A percentile compares a stretch with the other conserved stretches of the same genome.
Evolutionary conservation across 2,797 vertebrate genomes (phyloP).

Genomic region (Sebastes paucispinis): DNA sequence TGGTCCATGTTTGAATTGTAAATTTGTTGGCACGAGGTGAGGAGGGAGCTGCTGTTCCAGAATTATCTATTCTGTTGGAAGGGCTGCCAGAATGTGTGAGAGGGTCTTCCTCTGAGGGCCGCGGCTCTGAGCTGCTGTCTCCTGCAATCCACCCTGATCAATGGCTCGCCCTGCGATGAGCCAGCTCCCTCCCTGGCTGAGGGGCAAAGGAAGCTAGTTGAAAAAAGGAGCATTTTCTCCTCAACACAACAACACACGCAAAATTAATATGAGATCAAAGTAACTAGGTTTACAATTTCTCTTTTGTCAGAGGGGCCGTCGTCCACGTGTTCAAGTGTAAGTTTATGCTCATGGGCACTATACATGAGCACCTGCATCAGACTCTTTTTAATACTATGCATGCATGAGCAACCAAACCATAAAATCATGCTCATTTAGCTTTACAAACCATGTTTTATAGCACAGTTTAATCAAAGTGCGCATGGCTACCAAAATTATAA

Average conservation of each 20-base stretch:
- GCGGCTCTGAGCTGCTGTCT: constrained; percentile 68
- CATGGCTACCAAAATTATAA: not conserved
- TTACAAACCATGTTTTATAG: constrained; percentile 4
- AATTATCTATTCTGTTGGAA: constrained; percentile 87
- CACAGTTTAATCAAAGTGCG: not conserved
- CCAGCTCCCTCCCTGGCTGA: constrained; percentile 39
- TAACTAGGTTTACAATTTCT: constrained; percentile 5
- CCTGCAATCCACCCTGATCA: constrained; percentile 76
- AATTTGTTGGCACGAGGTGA: constrained; percentile 80
- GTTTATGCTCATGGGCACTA: not conserved
- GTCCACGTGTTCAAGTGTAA: not conserved
- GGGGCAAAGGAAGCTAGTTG: constrained; percentile 37
- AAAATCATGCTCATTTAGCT: not conserved
- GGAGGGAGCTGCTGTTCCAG: constrained; percentile 72
- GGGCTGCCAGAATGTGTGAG: constrained; percentile 78
- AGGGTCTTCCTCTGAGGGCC: constrained; percentile 75
- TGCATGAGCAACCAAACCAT: not conserved
- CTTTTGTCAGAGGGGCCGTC: not conserved
- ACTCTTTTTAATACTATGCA: not conserved
- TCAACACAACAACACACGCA: not conserved
- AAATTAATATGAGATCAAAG: constrained; percentile 57
- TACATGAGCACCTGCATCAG: not conserved
- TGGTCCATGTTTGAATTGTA: constrained; percentile 84
- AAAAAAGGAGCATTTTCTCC: constrained; percentile 17
- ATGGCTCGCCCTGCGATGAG: constrained; percentile 58